Evolutionary conservation across 2,113 vertebrate species (phyloP), one percentile per base, ranked within the genome.

Genomic region (Pygoscelis antarcticus): DNA sequence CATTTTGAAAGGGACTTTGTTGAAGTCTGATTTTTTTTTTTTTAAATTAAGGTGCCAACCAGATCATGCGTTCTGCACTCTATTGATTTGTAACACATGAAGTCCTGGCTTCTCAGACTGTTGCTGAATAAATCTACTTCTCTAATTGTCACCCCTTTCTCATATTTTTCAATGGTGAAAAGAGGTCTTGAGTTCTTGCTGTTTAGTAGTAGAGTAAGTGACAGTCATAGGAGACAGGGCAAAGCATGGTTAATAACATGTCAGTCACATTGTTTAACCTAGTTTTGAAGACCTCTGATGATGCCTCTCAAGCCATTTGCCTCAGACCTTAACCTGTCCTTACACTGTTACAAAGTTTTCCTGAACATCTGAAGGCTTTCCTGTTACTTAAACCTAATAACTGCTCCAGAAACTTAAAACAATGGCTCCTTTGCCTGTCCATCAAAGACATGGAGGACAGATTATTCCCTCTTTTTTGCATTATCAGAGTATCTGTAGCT

Each of bases 31-130:
- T 10, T 38, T 65, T 51, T 32, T 38, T 18, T 49, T 70, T n/a
- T 11, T 25, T 42, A 3, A 42, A 16, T 65, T 66, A 58, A 80
- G 42, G 4, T 88, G 25, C 7, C 16, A 70, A 11, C 11, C 25
- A 69, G 3, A 7, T 87, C 1, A 0, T 36, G 4, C 1, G 0
- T 83, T 70, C 40, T 87, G n/a, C 6, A 3, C 6, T 20, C 3
- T 52, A 3, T 12, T 72, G 27, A 65, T 86, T 71, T 60, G 4
- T 49, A 51, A 27, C 26, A 52, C 7, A 9, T 34, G 23, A 69
- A 60, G 3, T 61, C 3, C 10, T 49, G 44, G 21, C 40, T 80
- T 69, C 54, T 86, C n/a, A 70, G 25, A 52, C 9, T 46, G 25
- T 34, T 86, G 16, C 20, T 66, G 51, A 51, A 54, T 51, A 77